phyloP scores from a whole-genome alignment of 2,113 vertebrate species.

The Campylorhamphus procurvoides region DNA sequence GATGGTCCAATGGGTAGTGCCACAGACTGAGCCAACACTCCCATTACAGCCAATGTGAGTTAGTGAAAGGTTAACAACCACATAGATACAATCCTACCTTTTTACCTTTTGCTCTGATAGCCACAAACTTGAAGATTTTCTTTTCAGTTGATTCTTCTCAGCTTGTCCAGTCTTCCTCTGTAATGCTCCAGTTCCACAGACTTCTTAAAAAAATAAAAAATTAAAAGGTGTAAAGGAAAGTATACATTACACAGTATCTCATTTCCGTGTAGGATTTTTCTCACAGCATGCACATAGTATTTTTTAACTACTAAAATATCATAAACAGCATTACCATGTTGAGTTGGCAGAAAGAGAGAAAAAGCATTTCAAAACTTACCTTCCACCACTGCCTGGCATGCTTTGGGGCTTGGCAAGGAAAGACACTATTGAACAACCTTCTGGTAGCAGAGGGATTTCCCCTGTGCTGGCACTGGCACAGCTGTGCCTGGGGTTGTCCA shows the following conservation, averaged over 20 bases:
- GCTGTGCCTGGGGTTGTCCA: not conserved
- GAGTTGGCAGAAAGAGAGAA: not conserved
- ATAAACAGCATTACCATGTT: not conserved
- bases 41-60: rapidly evolving
- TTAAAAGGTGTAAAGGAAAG: not conserved
- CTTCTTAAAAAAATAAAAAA: not conserved
- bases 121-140: not conserved
- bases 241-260: not conserved
- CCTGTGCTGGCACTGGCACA: not conserved
- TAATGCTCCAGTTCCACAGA: not conserved
- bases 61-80: not conserved
- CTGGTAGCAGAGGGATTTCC: not conserved
- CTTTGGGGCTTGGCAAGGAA: not conserved
- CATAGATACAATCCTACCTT: not conserved
- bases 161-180: not conserved
- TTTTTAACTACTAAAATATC: conserved; percentile 10
- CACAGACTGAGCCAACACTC: not conserved
- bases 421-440: not conserved
- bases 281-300: not conserved
- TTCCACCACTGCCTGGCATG: not conserved
- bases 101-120: not conserved
- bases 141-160: not conserved
- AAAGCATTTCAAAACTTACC: not conserved
- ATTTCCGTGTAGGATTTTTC: not conserved
- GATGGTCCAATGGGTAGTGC: not conserved